Conservation (phyloP, 2,113 vertebrate genomes). For the Sebastes schlegelii region DNA sequence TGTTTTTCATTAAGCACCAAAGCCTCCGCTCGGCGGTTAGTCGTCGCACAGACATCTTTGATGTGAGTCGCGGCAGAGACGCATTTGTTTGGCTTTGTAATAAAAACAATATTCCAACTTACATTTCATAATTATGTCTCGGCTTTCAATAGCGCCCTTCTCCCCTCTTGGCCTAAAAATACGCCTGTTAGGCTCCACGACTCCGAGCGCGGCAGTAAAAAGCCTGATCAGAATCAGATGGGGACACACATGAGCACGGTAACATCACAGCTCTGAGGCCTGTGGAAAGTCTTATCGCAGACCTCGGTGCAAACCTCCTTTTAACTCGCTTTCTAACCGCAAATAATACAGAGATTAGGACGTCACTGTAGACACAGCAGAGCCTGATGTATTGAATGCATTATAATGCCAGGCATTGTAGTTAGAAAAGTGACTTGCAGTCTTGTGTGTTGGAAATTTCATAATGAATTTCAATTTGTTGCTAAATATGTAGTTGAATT, state of each 20-base stretch:
- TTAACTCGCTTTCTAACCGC: conserved; percentile 68
- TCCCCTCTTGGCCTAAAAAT: conserved; percentile 43
- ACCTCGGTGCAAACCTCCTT: conserved; percentile 54
- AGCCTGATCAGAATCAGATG: conserved; percentile 81
- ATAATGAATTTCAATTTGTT: conserved; percentile 13
- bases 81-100: conserved; percentile 85
- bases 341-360: conserved; percentile 56
- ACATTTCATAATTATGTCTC: conserved; percentile 82
- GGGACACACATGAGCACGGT: conserved; percentile 63
- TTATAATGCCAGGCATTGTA: conserved; percentile 2
- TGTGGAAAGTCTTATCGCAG: conserved; percentile 75
- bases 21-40: conserved; percentile 71
- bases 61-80: conserved; percentile 76
- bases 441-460: conserved; percentile 1
- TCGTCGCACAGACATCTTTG: conserved; percentile 79
- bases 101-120: conserved; percentile 84
- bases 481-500: neutral
- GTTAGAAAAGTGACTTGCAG: neutral
- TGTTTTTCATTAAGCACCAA: conserved; percentile 80
- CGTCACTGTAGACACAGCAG: conserved; percentile 24
- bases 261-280: conserved; percentile 71
- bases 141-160: conserved; percentile 63
- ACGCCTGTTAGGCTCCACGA: conserved; percentile 57
- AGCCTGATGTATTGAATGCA: conserved; percentile 36
- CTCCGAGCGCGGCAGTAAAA: conserved; percentile 59